These are phyloP conservation scores for Hartigia nigra DNA, from an alignment of 2,888 invertebrate species.

Conservation along the genomic window DNA sequence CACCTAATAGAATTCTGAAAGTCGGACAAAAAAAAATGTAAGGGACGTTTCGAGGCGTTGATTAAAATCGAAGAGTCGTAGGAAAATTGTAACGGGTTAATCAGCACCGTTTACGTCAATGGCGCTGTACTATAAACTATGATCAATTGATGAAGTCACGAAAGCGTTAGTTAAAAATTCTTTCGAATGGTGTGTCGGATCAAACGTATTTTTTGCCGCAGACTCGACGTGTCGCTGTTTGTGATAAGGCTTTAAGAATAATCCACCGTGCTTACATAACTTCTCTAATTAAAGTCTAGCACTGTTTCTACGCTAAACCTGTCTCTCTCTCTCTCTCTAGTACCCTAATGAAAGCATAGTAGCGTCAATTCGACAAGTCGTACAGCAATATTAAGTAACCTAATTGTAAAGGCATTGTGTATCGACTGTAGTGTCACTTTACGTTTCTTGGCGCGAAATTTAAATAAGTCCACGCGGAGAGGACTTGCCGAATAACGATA, in stretches of 20 bases:
- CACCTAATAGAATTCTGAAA: conserved; percentile 31
- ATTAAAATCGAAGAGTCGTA: not conserved
- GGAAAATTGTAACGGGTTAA: not conserved
- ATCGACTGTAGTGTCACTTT: not conserved
- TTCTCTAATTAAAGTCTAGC: conserved; percentile 35
- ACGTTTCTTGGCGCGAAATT: not conserved
- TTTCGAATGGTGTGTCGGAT: conserved; percentile 14
- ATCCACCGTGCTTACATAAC: conserved; percentile 44
- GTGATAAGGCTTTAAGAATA: conserved; percentile 31
- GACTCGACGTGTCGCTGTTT: conserved; percentile 24
- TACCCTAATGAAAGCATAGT: conserved; percentile 36
- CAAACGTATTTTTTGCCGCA: conserved; percentile 8
- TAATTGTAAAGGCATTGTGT: conserved; percentile 5
- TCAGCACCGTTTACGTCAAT: not conserved
- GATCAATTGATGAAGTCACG: not conserved
- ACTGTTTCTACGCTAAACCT: conserved; percentile 41
- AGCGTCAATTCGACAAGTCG: conserved; percentile 35
- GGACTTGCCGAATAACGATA: not conserved
- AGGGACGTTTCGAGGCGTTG: conserved; percentile 4
- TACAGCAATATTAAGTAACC: conserved; percentile 37
- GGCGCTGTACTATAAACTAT: not conserved
- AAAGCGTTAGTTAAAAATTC: conserved; percentile 17
- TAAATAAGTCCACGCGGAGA: not conserved
- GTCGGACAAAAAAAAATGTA: conserved; percentile 17
- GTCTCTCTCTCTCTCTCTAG: conserved; percentile 45